phyloP scores from a whole-genome alignment of 2,888 invertebrate species.

The Drosophila borealis region DNA sequence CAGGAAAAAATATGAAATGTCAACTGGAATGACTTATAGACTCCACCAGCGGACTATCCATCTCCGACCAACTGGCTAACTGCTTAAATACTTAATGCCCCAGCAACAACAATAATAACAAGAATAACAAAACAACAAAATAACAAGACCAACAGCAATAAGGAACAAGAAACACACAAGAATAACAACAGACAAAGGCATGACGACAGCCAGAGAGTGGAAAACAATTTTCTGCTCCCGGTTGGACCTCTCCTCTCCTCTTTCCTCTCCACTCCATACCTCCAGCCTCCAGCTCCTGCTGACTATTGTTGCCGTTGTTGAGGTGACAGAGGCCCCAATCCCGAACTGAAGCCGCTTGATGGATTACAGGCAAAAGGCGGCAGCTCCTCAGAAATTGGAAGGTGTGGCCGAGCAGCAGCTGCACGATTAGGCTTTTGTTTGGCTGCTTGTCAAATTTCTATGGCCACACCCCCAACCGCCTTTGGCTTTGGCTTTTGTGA shows the following conservation, averaged over 20 bases:
- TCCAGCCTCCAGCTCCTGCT: slow-evolving; percentile 10
- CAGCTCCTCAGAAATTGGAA: slow-evolving; percentile 43
- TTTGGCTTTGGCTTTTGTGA: slow-evolving; percentile 44
- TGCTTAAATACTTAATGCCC: slow-evolving; percentile 72
- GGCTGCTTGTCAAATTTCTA: slow-evolving; percentile 74
- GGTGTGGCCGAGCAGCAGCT: slow-evolving; percentile 56
- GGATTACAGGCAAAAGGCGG: slow-evolving; percentile 78
- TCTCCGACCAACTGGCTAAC: slow-evolving; percentile 58
- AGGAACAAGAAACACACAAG: slow-evolving; percentile 18
- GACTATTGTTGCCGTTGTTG: slow-evolving; percentile 40
- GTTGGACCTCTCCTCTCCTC: slow-evolving; percentile 23
- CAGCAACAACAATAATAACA: slow-evolving; percentile 30
- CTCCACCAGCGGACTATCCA: slow-evolving; percentile 48
- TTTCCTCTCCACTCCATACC: slow-evolving; percentile 14
- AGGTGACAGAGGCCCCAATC: slow-evolving; percentile 56
- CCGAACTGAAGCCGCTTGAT: slow-evolving; percentile 63
- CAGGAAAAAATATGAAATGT: slow-evolving; percentile 59
- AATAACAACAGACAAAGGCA: slow-evolving; percentile 45
- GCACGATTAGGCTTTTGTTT: slow-evolving; percentile 79
- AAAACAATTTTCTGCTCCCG: slow-evolving; percentile 73
- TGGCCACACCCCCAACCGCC: slow-evolving; percentile 61
- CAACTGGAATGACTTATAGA: slow-evolving; percentile 67
- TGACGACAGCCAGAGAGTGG: slow-evolving; percentile 51
- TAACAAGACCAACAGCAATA: slow-evolving; percentile 9
- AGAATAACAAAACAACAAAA: slow-evolving; percentile 5